Evolutionary conservation across 1,140 invertebrate species (phyloP).

Genomic region (Orius laevigatus): DNA sequence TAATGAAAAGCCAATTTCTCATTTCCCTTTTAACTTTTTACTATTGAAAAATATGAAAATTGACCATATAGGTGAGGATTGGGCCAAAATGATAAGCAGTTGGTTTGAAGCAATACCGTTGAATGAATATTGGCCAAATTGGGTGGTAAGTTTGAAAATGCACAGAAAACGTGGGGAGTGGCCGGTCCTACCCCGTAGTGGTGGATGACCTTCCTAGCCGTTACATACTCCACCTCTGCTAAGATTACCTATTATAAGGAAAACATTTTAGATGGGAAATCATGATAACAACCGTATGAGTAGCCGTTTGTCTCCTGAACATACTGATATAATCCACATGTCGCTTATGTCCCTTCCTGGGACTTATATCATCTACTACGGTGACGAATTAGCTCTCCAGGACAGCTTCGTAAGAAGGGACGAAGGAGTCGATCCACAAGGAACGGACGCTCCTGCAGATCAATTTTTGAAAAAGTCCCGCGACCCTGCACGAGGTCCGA

Average conservation of each 20-base stretch:
- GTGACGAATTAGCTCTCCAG: constrained; percentile 15
- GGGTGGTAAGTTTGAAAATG: constrained; percentile 23
- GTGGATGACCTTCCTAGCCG: too few species aligned
- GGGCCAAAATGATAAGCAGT: constrained; percentile 31
- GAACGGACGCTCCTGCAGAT: constrained; percentile 26
- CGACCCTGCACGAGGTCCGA: constrained; percentile 31
- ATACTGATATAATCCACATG: constrained; percentile 57
- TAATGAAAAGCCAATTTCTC: constrained; percentile 23
- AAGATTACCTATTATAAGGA: too few species aligned
- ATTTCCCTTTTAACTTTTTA: constrained; percentile 37
- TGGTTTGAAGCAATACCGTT: constrained; percentile 28
- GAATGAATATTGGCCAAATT: constrained; percentile 17
- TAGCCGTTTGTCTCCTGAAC: constrained; percentile 38
- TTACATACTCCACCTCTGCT: too few species aligned
- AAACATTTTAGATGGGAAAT: constrained; percentile 51
- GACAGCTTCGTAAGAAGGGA: constrained; percentile 27
- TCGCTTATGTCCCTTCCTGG: constrained; percentile 28
- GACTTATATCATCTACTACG: constrained; percentile 12
- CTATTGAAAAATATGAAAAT: constrained; percentile 33
- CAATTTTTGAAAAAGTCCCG: constrained; percentile 24
- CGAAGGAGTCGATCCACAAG: constrained; percentile 32
- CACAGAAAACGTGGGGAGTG: too few species aligned
- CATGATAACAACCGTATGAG: constrained; percentile 50
- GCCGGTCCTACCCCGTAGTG: too few species aligned
- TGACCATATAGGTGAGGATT: constrained; percentile 28